Evolutionary conservation across 2,888 invertebrate species (phyloP).

Genomic region (Corbicula japonica): DNA sequence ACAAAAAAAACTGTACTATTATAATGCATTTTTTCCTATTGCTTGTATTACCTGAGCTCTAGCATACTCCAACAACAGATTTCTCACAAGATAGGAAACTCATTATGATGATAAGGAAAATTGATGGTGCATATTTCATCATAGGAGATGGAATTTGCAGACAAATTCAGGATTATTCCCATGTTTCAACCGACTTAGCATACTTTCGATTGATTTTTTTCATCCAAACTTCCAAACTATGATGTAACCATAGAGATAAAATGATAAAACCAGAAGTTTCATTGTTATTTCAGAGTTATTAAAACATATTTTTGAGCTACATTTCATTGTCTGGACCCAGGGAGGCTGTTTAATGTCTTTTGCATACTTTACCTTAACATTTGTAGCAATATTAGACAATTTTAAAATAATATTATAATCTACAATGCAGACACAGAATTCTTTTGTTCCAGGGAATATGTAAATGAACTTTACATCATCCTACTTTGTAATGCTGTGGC

Average conservation of each 20-base stretch:
- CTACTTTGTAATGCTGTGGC: too few species aligned
- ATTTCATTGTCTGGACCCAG: background rate
- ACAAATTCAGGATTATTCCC: constrained; percentile 5
- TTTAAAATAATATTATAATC: background rate
- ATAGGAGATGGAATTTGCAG: constrained; percentile 3
- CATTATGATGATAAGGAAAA: constrained; percentile 37
- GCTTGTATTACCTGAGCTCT: background rate
- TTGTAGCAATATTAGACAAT: background rate
- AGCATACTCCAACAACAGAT: constrained; percentile 17
- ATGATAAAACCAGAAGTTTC: background rate
- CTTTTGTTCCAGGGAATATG: background rate
- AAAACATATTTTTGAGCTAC: background rate
- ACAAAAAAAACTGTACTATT: background rate
- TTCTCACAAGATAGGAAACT: constrained; percentile 43
- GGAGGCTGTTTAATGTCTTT: too few species aligned
- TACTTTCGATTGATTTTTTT: background rate
- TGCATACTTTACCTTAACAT: background rate
- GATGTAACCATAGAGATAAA: background rate
- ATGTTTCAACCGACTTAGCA: background rate
- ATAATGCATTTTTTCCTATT: background rate
- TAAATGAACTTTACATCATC: too few species aligned
- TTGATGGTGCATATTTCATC: constrained; percentile 10
- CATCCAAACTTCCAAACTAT: background rate
- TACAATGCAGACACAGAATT: background rate
- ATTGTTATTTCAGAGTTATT: too few species aligned